phyloP scores from a whole-genome alignment of 2,113 vertebrate genomes.

The Syrrhaptes paradoxus region DNA sequence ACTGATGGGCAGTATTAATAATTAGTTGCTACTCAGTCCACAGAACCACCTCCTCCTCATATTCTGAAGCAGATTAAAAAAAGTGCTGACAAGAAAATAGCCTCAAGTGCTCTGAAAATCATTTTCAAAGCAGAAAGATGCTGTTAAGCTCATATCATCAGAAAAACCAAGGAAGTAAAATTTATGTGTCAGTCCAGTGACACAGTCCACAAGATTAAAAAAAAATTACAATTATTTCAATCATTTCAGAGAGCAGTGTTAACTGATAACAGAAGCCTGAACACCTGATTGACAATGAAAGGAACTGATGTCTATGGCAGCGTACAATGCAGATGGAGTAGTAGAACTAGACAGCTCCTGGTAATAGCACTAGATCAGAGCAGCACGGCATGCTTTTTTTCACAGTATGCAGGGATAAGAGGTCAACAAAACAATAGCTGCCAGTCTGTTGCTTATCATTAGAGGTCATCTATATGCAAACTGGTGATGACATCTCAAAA shows the following conservation, averaged over 20 bases:
- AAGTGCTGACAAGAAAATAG: background rate
- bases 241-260: background rate
- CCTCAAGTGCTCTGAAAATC: background rate
- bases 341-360: background rate
- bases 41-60: background rate
- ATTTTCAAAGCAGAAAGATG: background rate
- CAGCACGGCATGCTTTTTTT: background rate
- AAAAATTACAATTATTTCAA: background rate
- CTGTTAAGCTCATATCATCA: background rate
- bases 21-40: background rate
- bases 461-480: background rate
- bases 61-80: background rate
- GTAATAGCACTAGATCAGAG: background rate
- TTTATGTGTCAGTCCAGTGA: background rate
- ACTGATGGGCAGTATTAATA: background rate
- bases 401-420: background rate
- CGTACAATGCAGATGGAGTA: rapidly evolving
- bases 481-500: background rate
- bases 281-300: background rate
- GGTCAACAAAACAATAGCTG: background rate
- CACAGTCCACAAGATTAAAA: background rate
- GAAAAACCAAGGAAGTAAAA: background rate
- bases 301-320: background rate
- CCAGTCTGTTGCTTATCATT: background rate
- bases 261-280: background rate